Conservation (phyloP, 30 jellyfish, hydroid and myxozoan genomes). For the Cassiopea andromeda region DNA sequence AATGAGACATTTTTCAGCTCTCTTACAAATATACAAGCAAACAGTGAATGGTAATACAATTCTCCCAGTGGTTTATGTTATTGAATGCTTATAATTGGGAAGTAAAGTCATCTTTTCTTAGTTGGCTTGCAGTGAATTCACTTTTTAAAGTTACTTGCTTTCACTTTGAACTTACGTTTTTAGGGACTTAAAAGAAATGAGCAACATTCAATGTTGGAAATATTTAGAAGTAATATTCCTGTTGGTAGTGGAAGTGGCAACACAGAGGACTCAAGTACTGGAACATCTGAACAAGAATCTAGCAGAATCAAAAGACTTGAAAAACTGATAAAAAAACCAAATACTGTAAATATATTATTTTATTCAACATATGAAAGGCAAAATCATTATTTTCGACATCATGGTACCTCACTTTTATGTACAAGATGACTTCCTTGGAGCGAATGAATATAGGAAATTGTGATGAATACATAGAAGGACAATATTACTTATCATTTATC, state of each 20-base stretch:
- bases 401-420: neutral
- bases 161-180: neutral
- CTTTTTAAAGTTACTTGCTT: too few relatives aligned
- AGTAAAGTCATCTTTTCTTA: too few relatives aligned
- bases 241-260: constrained; percentile 47
- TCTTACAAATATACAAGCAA: too few relatives aligned
- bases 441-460: too few relatives aligned
- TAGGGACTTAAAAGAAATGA: constrained; percentile 96
- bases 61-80: too few relatives aligned
- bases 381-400: neutral
- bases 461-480: too few relatives aligned
- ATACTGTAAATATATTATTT: constrained; percentile 32
- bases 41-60: too few relatives aligned
- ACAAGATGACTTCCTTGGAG: neutral
- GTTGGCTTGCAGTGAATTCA: too few relatives aligned
- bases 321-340: constrained; percentile 94
- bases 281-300: constrained; percentile 87
- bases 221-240: constrained; percentile 80
- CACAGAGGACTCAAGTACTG: constrained; percentile 59
- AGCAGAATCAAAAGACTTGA: constrained; percentile 97
- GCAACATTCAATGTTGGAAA: constrained; percentile 92
- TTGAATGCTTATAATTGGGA: too few relatives aligned
- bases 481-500: too few relatives aligned
- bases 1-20: too few relatives aligned
- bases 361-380: neutral